Evolutionary conservation across 1,140 invertebrate species (phyloP), one percentile per base, ranked within the genome.

Genomic region (Glomeris maerens): DNA sequence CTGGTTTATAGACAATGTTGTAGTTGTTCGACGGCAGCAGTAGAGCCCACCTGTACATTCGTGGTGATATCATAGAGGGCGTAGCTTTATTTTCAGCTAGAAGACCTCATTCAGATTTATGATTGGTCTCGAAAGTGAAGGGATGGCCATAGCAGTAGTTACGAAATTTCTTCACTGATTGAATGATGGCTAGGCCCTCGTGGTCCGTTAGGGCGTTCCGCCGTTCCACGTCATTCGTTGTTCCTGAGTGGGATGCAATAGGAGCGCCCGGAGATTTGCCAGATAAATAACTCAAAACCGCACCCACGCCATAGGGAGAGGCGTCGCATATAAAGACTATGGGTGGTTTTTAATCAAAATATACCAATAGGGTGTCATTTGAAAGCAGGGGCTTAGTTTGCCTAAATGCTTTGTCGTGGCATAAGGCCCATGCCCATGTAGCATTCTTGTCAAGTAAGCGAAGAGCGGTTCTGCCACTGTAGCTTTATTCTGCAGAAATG

Each of bases 141-240:
- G 60, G 49, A 4, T 60, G 50, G 5, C 66, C 68, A 52, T 62
- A 71, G 5, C 73, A 45, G 53, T 72, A 76, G 42, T 74, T 57
- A 50, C 74, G 67, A 56, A 75, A 75, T 50, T 68, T 56, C 64
- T 61, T 55, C 44, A 72, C 52, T 13, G 65, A 67, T 60, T 63
- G 71, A 36, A 73, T 52, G 26, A 76, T 65, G 3, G 66, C 63
- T 10, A 72, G 58, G 0, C 63, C 71, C 60, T 78, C 75, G 54
- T 70, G 69, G 29, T 79, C 71, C 2, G 72, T 59, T 50, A 74
- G 67, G 17, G 61, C 58, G 57, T 76, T 77, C n/a, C 69, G 69
- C 53, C 60, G 54, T 57, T 78, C 71, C n/a, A 67, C 57, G 26
- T 50, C 25, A 20, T 56, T 61, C 17, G 76, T 49, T 1, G 62